These are phyloP conservation scores for Dascyllus trimaculatus DNA, from an alignment of 2,113 vertebrate genomes.

Conservation along the genomic window DNA sequence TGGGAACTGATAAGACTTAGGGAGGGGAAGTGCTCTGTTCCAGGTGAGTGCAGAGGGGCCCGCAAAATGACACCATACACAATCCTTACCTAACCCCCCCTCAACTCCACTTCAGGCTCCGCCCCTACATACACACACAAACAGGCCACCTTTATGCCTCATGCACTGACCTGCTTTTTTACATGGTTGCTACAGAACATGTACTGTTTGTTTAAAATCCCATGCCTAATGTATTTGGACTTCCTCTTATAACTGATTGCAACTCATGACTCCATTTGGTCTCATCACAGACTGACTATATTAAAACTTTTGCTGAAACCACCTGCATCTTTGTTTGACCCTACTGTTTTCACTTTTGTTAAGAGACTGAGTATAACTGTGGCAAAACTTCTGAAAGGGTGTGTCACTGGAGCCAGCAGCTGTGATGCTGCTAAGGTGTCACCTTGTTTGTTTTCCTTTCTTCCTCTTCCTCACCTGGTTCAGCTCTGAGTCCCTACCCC, in stretches of 20 bases:
- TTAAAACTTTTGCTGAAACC: neutral
- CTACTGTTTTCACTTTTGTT: neutral
- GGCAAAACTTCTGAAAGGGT: constrained; percentile 7
- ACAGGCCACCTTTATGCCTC: constrained; percentile 60
- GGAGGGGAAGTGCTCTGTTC: constrained; percentile 88
- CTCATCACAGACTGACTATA: no score
- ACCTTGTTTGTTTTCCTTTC: constrained; percentile 82
- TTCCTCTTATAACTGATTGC: no score
- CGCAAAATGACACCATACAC: constrained; percentile 80
- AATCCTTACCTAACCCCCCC: constrained; percentile 41
- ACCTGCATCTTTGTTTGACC: accelerated
- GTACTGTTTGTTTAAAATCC: neutral
- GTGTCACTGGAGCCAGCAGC: constrained; percentile 55
- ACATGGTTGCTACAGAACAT: neutral
- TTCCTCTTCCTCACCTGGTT: constrained; percentile 76
- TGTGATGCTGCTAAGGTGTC: constrained; percentile 71
- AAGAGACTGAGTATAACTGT: neutral
- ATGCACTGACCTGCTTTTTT: constrained; percentile 50
- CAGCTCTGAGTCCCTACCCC: constrained; percentile 50
- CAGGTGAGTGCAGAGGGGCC: constrained; percentile 86
- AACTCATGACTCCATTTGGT: no score
- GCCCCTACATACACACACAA: constrained; percentile 52
- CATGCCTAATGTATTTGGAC: neutral
- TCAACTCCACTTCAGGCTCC: constrained; percentile 30
- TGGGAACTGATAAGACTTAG: constrained; percentile 84